Evolutionary conservation across 2,888 invertebrate species (phyloP).

Genomic region (Mayetiola destructor): DNA sequence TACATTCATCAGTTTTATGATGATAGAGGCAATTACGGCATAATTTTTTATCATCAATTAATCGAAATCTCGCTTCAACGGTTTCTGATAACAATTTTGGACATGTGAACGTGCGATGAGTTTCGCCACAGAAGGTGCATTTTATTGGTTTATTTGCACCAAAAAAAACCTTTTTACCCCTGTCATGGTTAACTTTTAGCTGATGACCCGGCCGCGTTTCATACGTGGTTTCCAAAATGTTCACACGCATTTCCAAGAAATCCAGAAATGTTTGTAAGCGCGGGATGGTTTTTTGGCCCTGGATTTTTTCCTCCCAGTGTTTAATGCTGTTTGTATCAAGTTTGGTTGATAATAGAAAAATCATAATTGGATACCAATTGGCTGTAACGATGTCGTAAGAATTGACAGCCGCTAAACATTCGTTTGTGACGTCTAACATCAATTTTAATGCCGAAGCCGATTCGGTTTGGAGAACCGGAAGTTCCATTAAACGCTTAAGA

Average conservation of each 20-base stretch:
- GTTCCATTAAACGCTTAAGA: not conserved
- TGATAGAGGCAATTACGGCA: not conserved
- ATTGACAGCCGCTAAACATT: not conserved
- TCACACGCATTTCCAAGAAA: not conserved
- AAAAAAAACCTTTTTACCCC: not conserved
- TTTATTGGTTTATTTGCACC: not conserved
- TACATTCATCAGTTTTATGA: not conserved
- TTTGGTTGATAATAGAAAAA: not conserved
- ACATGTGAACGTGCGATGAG: not conserved
- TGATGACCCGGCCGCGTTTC: not conserved
- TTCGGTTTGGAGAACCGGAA: not conserved
- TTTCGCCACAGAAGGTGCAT: not conserved
- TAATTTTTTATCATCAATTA: not conserved
- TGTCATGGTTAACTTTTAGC: not conserved
- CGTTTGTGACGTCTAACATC: not conserved
- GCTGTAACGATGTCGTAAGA: not conserved
- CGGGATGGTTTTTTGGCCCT: not conserved
- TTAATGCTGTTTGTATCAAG: not conserved
- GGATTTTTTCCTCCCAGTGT: not conserved
- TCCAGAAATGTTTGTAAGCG: not conserved
- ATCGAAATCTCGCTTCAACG: not conserved
- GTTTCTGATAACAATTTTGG: not conserved
- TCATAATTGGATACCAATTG: not conserved
- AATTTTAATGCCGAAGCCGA: not conserved
- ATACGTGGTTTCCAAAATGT: not conserved